These are phyloP conservation scores for Phoenicopterus ruber DNA, from an alignment of 2,113 vertebrate genomes.

Conservation along the genomic window DNA sequence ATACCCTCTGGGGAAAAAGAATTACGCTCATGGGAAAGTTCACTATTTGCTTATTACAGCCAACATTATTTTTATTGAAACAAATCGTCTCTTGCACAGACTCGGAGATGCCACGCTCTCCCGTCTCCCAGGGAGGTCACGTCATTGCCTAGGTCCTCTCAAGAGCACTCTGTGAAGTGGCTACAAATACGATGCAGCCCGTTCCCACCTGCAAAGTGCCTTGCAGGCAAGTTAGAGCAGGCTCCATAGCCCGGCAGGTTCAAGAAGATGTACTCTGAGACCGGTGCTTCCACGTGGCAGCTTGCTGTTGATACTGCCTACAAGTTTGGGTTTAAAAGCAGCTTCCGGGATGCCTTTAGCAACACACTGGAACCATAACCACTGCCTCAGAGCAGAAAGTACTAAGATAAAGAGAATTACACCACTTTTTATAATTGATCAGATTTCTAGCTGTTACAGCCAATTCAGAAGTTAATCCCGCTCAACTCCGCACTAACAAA, in stretches of 20 bases:
- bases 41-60: neutral
- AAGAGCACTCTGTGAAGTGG: neutral
- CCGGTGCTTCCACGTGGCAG: accelerated
- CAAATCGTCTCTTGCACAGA: neutral
- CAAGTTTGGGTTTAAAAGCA: neutral
- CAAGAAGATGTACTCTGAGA: neutral
- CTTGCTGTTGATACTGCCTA: neutral
- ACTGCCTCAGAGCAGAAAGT: neutral
- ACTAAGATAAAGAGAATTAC: neutral
- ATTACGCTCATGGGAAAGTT: neutral
- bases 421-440: neutral
- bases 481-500: neutral
- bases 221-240: neutral
- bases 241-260: accelerated
- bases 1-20: neutral
- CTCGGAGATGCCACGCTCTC: neutral
- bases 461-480: neutral
- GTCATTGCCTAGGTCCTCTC: neutral
- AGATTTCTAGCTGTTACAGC: neutral
- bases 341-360: neutral
- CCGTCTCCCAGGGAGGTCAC: neutral
- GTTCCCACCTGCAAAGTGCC: neutral
- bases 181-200: accelerated
- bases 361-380: neutral
- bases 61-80: neutral